A percentile compares a stretch with the other conserved stretches of the same genome.
phyloP scores from a whole-genome alignment of 2,797 vertebrate species.

The Cynopterus sphinx region DNA sequence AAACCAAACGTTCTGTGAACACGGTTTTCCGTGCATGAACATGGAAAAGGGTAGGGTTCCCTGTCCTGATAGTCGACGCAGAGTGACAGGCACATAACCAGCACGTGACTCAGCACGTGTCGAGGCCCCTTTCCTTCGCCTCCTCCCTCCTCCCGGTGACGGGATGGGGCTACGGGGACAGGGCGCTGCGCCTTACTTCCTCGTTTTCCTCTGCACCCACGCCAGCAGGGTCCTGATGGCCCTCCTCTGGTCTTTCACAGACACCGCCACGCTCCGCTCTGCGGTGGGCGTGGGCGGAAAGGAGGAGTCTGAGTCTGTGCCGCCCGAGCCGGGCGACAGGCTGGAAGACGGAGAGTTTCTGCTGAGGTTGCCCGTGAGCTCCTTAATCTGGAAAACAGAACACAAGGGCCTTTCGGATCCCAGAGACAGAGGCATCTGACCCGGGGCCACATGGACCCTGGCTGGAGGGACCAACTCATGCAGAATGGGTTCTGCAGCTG shows the following conservation, averaged over 20 bases:
- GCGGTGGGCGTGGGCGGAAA: constrained; percentile 89
- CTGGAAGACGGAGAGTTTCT: constrained; percentile 94
- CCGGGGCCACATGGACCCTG: accelerated
- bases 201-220: constrained; percentile 96
- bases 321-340: constrained; percentile 93
- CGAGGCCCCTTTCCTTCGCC: accelerated
- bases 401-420: constrained; percentile 57
- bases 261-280: constrained; percentile 84
- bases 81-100: accelerated
- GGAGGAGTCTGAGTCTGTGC: constrained; percentile 93
- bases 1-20: neutral
- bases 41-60: too few species aligned
- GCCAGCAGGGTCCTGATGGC: constrained; percentile 94
- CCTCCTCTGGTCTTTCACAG: constrained; percentile 92
- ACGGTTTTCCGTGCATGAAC: neutral
- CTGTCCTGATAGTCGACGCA: accelerated
- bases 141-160: neutral
- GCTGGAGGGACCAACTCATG: neutral
- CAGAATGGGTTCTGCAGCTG: neutral
- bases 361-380: constrained; percentile 96
- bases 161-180: accelerated
- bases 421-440: neutral
- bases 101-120: accelerated
- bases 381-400: constrained; percentile 91
- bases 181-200: constrained; percentile 90